Base-by-base conservation (phyloP, 2,113 vertebrate species). In the Odobenus rosmarus region DNA sequence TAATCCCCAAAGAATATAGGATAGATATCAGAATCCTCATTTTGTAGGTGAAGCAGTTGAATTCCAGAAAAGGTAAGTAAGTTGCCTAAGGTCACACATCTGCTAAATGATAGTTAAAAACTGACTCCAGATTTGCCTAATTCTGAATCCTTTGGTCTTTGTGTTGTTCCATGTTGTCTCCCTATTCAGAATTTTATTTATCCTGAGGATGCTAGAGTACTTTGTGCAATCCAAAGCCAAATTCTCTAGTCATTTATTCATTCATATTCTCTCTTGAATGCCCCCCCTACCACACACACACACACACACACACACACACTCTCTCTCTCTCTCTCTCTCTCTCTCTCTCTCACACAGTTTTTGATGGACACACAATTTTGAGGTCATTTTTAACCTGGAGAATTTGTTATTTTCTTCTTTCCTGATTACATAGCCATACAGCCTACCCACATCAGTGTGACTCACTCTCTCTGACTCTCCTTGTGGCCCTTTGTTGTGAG, bases 361-460 rank as follows among this genome's bases (percentile, higher is more conserved):
- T 69, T 90, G 33, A 49, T 71, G 7, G 9, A 62, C 46, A 57
- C 19, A 86, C 12, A 59, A 77, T 85, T 95, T 95, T 79, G 93
- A 90, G 36, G 28, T 49, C 24, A 90, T 91, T 90, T 83, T 88
- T 55, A 84, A 85, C 77, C 28, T 80, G 67, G 4, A 96, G 8
- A 67, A 86, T 77, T 76, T 95, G 16, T 91, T 95, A 24, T 33
- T 64, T 24, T 76, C 51, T 93, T 95, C 33, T 88, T 91, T 80
- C 7, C n/a, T 83, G 39, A 90, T 57, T n/a, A n/a, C 19, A 46
- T 84, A 46, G 57, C 2, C 76, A 71, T 53, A 53, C 14, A 85
- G 8, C n/a, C 53, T 77, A 16, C 42, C 31, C 36, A 57, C 80
- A 87, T 51, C 26, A 69, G 12, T 71, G 53, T 64, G 71, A 67